Base-by-base conservation (phyloP, 2,113 vertebrate species). In the Vimba vimba region DNA sequence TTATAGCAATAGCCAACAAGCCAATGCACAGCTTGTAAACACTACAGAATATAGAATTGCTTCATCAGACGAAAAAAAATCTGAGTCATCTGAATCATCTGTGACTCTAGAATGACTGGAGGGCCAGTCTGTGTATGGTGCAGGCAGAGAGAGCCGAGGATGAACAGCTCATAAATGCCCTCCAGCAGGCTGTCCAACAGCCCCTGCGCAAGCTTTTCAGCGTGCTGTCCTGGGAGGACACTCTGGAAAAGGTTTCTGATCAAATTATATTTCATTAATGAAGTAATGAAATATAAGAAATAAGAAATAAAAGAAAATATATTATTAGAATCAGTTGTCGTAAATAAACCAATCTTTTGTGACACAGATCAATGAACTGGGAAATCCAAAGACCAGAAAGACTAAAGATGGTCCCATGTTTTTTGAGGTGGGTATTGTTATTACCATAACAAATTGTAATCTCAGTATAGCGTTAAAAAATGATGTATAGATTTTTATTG, bases 371-470 rank as follows among this genome's bases (percentile, higher is more conserved):
- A 27, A 88, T 91, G 94, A 95, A 84, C 74, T 89, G 50, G 93
- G 94, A n/a, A 91, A 92, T 89, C 91, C 89, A 52, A 97, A 96
- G 88, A 86, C 71, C 12, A 97, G 95, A 90, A 97, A 94, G 59
- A 0, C 15, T 0, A 90, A 93, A 50, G 60, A 94, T 30, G 2
- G 30, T 4, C 96, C 96, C 3, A 6, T 93, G 83, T 97, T 92
- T 91, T 90, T 91, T 87, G 96, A 99, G 96, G 97, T 98, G 92
- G 19, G 74, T 8, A 68, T 57, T 71, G 17, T 30, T 27, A 85
- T n/a, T 57, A 57, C 15, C 64, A 36, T 33, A 17, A 68, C 9
- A 19, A 17, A 19, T 4, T 9, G 2, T 8, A 33, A 68, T 68
- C 27, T 19, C 17, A 36, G 13, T 68, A 15, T 30, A 33, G 15